Conservation (phyloP, 1,140 invertebrate species). For the Hyphantria cunea region DNA sequence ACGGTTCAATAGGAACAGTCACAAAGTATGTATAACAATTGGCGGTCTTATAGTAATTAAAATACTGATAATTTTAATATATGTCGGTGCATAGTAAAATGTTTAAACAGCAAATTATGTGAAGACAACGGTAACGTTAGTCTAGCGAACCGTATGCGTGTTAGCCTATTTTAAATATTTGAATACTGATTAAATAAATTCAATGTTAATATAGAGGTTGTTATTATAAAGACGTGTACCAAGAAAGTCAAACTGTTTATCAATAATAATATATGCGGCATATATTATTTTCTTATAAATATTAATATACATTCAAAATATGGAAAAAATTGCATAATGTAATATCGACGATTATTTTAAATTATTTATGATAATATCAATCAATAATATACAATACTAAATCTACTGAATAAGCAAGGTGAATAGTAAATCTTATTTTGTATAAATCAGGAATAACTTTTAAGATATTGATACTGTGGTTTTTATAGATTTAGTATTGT, state of each 20-base stretch:
- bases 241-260: conserved; percentile 5
- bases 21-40: too few species aligned
- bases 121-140: too few species aligned
- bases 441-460: conserved; percentile 9
- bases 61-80: too few species aligned
- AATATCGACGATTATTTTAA: not conserved
- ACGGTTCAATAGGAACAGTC: too few species aligned
- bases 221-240: not conserved
- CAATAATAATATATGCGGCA: not conserved
- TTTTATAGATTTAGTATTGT: conserved; percentile 23
- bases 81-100: too few species aligned
- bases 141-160: not conserved
- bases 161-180: conserved; percentile 11
- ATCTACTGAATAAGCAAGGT: not conserved
- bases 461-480: not conserved
- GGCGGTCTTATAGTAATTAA: not conserved
- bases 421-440: not conserved
- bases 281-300: not conserved
- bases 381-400: not conserved
- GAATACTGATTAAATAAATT: conserved; percentile 8
- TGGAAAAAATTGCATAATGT: not conserved
- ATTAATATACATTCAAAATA: not conserved
- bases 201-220: conserved; percentile 4
- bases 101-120: not conserved
- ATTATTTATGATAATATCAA: not conserved